Evolutionary conservation across 2,888 invertebrate genomes (phyloP).

Genomic region (Machimus atricapillus): DNA sequence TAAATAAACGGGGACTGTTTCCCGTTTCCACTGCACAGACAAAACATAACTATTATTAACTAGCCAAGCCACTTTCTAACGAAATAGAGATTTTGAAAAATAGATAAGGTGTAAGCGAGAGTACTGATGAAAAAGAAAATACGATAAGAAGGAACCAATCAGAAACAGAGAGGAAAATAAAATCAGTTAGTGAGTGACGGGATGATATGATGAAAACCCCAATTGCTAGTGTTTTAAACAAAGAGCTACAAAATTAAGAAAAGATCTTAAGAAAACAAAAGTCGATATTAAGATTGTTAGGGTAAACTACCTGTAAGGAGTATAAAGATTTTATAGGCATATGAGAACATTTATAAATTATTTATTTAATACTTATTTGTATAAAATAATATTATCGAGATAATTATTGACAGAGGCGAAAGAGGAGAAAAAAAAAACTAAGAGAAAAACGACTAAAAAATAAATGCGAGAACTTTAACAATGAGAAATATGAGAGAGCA

Average conservation of each 20-base stretch:
- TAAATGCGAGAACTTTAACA: slow-evolving; percentile 21
- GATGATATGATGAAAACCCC: background rate
- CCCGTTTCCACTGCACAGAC: background rate
- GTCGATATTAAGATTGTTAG: slow-evolving; percentile 34
- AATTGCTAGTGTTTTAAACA: slow-evolving; percentile 20
- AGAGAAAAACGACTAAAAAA: slow-evolving; percentile 16
- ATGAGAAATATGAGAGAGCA: slow-evolving; percentile 28
- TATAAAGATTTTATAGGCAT: slow-evolving; percentile 32
- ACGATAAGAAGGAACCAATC: background rate
- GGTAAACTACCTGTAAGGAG: slow-evolving; percentile 33
- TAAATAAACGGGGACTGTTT: background rate
- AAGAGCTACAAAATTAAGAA: background rate
- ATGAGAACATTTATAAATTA: slow-evolving; percentile 39
- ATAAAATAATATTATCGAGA: slow-evolving; percentile 30
- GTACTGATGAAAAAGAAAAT: background rate
- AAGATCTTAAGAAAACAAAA: slow-evolving; percentile 3
- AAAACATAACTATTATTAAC: background rate
- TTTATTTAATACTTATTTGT: slow-evolving; percentile 36
- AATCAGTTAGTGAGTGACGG: background rate
- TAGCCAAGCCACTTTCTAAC: background rate
- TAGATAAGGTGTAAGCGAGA: background rate
- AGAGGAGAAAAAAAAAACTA: background rate
- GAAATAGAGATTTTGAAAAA: background rate
- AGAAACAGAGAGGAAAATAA: background rate
- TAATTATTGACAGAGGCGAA: background rate